Evolutionary conservation across 2,888 invertebrate species (phyloP).

Genomic region (Pristionchus entomophagus): DNA sequence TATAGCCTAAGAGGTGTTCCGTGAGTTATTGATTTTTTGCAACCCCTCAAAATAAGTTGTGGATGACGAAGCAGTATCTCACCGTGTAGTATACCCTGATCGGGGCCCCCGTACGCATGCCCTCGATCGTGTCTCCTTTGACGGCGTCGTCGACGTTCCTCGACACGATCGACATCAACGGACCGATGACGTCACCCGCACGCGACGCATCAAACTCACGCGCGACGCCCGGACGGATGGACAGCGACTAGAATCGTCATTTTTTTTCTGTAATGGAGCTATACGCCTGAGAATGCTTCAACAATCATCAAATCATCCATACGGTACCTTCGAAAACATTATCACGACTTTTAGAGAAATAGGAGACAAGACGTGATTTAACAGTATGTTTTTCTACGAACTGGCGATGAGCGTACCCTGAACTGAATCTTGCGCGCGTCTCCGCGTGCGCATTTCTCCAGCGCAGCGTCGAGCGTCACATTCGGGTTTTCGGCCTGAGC

Average conservation of each 20-base stretch:
- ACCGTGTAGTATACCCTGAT: neutral
- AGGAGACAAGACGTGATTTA: neutral
- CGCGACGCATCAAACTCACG: neutral
- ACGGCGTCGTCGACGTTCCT: neutral
- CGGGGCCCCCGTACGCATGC: neutral
- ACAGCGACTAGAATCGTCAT: neutral
- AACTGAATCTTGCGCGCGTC: neutral
- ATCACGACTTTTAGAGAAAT: neutral
- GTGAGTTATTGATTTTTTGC: no score
- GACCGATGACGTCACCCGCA: neutral
- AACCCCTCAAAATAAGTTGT: no score
- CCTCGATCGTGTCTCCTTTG: neutral
- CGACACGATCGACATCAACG: neutral
- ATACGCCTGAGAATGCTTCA: no score
- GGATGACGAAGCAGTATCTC: neutral
- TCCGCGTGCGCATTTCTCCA: neutral
- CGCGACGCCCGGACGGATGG: neutral
- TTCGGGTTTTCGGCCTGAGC: neutral
- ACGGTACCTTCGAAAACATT: no score
- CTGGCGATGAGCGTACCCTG: neutral
- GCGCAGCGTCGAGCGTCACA: neutral
- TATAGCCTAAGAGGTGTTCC: no score
- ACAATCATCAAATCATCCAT: no score
- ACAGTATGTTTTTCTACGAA: neutral
- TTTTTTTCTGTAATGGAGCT: no score